Evolutionary conservation across 2,797 vertebrate genomes (phyloP).

Genomic region (Darevskia mixta): DNA sequence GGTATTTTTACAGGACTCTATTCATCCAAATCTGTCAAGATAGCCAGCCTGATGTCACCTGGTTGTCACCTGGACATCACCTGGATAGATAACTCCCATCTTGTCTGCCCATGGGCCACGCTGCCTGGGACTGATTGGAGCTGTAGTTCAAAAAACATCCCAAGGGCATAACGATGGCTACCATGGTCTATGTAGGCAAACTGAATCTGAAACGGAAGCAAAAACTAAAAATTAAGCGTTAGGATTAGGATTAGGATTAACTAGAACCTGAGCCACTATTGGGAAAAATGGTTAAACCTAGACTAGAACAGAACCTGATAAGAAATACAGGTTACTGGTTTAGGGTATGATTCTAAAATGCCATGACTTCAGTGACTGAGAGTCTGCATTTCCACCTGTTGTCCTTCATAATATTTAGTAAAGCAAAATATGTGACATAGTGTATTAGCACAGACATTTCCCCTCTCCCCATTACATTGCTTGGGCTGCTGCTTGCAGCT

Average conservation of each 20-base stretch:
- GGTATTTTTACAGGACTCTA: too few relatives aligned
- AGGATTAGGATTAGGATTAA: not conserved
- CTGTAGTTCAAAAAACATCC: too few relatives aligned
- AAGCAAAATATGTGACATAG: not conserved
- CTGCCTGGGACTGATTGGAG: too few relatives aligned
- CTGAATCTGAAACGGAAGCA: slow-evolving; percentile 16
- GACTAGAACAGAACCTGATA: not conserved
- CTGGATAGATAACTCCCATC: too few relatives aligned
- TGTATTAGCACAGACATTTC: too few relatives aligned
- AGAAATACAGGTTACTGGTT: not conserved
- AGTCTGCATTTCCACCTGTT: not conserved
- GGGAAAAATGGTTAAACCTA: not conserved
- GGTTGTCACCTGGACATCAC: too few relatives aligned
- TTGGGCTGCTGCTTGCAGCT: too few relatives aligned
- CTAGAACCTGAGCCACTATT: not conserved
- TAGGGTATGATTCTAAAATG: not conserved
- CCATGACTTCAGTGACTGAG: not conserved
- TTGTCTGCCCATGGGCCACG: too few relatives aligned
- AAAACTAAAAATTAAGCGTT: too few relatives aligned
- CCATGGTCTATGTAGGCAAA: slow-evolving; percentile 45
- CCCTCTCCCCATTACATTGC: too few relatives aligned
- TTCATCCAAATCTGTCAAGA: too few relatives aligned
- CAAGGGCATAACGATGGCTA: not conserved
- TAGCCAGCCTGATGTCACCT: too few relatives aligned
- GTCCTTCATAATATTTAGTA: not conserved